Evolutionary conservation across 2,113 vertebrate genomes (phyloP).

Genomic region (Actenoides hombroni): DNA sequence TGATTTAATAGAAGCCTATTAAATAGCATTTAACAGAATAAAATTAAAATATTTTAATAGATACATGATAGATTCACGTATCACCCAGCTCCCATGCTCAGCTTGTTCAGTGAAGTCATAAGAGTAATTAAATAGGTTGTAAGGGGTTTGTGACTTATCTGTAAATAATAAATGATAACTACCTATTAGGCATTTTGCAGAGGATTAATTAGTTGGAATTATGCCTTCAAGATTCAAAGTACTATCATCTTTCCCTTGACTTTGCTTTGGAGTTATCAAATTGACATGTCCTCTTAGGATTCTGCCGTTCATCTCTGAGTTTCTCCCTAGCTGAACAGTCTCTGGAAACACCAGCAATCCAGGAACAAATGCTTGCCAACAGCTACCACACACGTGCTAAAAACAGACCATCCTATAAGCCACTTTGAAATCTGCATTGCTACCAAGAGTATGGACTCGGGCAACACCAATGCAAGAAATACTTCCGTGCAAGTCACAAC

Average conservation of each 20-base stretch:
- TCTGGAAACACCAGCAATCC: neutral
- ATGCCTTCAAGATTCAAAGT: neutral
- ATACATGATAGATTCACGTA: neutral
- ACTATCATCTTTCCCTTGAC: neutral
- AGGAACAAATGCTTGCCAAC: neutral
- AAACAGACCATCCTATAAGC: neutral
- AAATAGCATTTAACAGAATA: neutral
- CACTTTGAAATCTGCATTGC: neutral
- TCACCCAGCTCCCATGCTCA: neutral
- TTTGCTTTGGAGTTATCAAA: neutral
- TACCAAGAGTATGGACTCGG: rapidly evolving
- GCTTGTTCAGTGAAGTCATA: neutral
- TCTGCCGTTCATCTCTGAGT: neutral
- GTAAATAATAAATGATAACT: neutral
- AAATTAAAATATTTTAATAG: neutral
- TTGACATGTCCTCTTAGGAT: neutral
- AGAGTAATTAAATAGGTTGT: neutral
- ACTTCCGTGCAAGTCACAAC: neutral
- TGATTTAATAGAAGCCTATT: neutral
- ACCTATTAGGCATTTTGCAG: neutral
- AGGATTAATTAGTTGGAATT: neutral
- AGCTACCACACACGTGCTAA: neutral
- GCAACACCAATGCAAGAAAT: neutral
- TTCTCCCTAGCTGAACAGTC: neutral
- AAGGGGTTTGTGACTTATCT: neutral